Evolutionary conservation across 2,888 invertebrate genomes (phyloP).

Genomic region (Lasius fuliginosus): DNA sequence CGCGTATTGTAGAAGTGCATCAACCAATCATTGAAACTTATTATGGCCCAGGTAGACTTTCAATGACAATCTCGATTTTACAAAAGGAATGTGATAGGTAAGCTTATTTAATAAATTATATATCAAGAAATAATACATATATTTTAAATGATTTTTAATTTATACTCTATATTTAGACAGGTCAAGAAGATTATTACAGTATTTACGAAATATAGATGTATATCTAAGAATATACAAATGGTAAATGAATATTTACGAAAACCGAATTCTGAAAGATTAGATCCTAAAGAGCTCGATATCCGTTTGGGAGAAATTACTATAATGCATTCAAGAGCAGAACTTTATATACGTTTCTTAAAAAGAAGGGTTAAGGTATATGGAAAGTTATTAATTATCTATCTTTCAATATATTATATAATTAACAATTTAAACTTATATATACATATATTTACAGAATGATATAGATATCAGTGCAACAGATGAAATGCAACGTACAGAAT

Average conservation of each 20-base stretch:
- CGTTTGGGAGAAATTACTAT: conserved; percentile 96
- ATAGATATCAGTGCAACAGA: conserved; percentile 89
- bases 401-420: neutral
- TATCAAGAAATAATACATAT: neutral
- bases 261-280: conserved; percentile 88
- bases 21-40: conserved; percentile 96
- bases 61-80: conserved; percentile 91
- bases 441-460: conserved; percentile 87
- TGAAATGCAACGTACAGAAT: conserved; percentile 86
- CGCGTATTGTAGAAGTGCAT: conserved; percentile 94
- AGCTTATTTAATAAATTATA: conserved; percentile 23
- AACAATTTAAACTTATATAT: neutral
- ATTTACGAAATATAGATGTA: conserved; percentile 91
- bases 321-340: conserved; percentile 95
- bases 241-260: conserved; percentile 89
- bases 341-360: conserved; percentile 96
- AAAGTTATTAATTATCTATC: conserved; percentile 77
- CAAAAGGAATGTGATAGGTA: conserved; percentile 94
- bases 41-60: conserved; percentile 93
- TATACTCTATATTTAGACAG: conserved; percentile 82
- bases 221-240: conserved; percentile 89
- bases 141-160: conserved; percentile 10
- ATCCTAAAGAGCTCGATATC: conserved; percentile 95
- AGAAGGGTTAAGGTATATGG: conserved; percentile 90
- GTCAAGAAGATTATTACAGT: conserved; percentile 89